phyloP scores from a whole-genome alignment of 2,113 vertebrate species.

The Pseudorhombus dupliciocellatus region DNA sequence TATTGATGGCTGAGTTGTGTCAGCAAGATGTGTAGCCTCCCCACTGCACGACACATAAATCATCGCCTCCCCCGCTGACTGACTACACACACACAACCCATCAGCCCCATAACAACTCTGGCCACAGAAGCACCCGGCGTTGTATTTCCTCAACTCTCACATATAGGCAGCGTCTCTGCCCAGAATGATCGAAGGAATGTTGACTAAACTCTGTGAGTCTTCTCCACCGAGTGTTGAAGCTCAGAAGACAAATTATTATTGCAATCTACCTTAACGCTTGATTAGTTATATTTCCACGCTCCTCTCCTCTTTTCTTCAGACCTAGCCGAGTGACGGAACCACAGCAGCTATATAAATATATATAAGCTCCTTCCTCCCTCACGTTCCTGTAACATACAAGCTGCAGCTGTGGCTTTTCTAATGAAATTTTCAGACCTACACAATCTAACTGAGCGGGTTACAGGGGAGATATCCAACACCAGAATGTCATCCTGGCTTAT shows the following conservation, averaged over 20 bases:
- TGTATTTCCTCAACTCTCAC: conserved; percentile 18
- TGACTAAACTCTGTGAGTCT: background rate
- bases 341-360: background rate
- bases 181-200: background rate
- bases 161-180: background rate
- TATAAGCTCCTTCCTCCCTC: background rate
- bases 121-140: conserved; percentile 2
- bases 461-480: conserved; percentile 26
- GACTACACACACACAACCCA: conserved; percentile 29
- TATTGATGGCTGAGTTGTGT: conserved; percentile 50
- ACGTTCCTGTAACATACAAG: conserved; percentile 16
- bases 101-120: conserved; percentile 6
- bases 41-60: conserved; percentile 50
- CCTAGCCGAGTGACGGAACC: background rate
- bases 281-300: background rate
- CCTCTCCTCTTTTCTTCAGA: background rate
- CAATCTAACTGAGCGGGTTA: conserved; percentile 32
- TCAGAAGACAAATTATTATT: background rate
- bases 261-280: background rate
- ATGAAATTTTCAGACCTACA: conserved; percentile 42
- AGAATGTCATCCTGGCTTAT: conserved; percentile 49
- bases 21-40: conserved; percentile 42
- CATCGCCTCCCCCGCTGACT: conserved; percentile 20
- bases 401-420: conserved; percentile 45
- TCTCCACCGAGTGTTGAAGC: background rate